Evolutionary conservation across 2,113 vertebrate genomes (phyloP).

Genomic region (Hemichromis elongatus): DNA sequence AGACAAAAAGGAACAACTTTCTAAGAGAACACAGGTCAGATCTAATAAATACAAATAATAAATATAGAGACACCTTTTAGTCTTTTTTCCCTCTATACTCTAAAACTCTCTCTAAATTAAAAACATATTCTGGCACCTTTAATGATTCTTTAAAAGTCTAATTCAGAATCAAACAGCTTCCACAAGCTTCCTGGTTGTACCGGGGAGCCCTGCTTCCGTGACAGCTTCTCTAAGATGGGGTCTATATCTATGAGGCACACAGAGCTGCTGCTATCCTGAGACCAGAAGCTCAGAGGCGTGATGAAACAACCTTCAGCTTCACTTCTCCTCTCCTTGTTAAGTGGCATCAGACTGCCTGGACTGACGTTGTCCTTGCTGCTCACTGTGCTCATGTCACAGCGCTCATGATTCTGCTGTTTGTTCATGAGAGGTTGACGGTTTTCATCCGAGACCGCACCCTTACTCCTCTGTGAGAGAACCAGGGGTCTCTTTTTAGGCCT

Average conservation of each 20-base stretch:
- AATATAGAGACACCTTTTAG: background rate
- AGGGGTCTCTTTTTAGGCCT: conserved; percentile 46
- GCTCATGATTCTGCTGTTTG: background rate
- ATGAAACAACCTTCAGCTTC: conserved; percentile 7
- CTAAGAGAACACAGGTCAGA: background rate
- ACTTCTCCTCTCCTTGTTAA: background rate
- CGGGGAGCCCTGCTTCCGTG: background rate
- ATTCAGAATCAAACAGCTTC: conserved; percentile 68
- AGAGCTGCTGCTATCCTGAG: conserved; percentile 58
- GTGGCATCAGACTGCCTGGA: background rate
- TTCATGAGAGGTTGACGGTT: conserved; percentile 6
- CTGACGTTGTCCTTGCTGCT: background rate
- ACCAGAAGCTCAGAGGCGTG: conserved; percentile 56
- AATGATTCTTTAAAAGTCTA: background rate
- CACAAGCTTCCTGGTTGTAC: conserved; percentile 38
- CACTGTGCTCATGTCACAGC: background rate
- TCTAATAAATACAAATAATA: background rate
- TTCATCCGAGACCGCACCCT: conserved; percentile 2
- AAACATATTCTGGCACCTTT: background rate
- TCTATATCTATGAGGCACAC: conserved; percentile 2
- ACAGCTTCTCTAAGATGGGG: conserved; percentile 14
- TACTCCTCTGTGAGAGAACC: conserved; percentile 37
- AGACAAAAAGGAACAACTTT: background rate
- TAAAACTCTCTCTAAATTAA: background rate
- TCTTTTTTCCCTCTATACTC: background rate